These are phyloP conservation scores for Lates japonicus DNA, from an alignment of 2,797 vertebrate genomes.

Conservation along the genomic window DNA sequence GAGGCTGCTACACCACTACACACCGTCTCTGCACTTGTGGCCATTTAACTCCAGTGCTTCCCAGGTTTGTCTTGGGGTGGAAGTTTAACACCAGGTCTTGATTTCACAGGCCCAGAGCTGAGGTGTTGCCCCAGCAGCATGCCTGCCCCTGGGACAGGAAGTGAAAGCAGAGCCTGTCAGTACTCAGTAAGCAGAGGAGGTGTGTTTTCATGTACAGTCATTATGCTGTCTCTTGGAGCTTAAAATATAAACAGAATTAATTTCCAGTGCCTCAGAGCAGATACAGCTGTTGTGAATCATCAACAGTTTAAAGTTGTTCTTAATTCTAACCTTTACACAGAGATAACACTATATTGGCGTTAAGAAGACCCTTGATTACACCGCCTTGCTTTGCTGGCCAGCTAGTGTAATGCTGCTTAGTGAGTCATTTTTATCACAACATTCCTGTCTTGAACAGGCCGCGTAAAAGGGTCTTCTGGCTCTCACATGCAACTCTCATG, in stretches of 20 bases:
- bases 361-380: no score
- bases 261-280: neutral
- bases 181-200: constrained; percentile 63
- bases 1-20: neutral
- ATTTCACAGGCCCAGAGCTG: constrained; percentile 92
- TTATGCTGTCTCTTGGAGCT: neutral
- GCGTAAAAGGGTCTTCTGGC: no score
- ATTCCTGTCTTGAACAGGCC: no score
- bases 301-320: neutral
- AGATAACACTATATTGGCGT: no score
- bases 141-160: constrained; percentile 83
- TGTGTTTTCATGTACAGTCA: neutral
- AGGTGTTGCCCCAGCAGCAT: constrained; percentile 82
- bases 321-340: no score
- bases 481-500: neutral
- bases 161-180: constrained; percentile 85
- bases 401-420: no score
- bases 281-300: neutral
- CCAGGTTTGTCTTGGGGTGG: neutral
- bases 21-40: neutral
- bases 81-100: constrained; percentile 10
- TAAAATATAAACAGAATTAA: neutral
- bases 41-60: neutral
- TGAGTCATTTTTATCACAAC: no score
- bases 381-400: no score